Conservation (phyloP, 2,888 invertebrate genomes). For the Netelia inedita region DNA sequence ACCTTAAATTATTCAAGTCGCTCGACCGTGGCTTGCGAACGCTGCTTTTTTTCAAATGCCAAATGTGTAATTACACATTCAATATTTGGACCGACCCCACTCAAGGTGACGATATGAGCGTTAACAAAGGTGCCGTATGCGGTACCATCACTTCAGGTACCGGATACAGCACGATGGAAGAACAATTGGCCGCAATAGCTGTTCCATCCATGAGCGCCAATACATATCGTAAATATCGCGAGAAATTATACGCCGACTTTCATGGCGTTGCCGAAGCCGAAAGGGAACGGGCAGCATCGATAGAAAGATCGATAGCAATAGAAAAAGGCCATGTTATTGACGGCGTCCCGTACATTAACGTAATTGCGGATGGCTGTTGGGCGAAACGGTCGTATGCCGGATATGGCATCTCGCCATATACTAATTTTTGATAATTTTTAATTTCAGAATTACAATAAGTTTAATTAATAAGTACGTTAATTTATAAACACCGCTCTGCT, state of each 20-base stretch:
- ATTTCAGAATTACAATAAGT: no score
- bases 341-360: conserved; percentile 38
- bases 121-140: conserved; percentile 47
- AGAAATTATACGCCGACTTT: conserved; percentile 9
- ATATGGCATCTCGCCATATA: no score
- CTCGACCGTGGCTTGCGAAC: conserved; percentile 33
- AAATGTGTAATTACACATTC: conserved; percentile 13
- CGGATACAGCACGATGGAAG: conserved; percentile 3
- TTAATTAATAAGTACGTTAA: no score
- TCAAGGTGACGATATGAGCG: background rate
- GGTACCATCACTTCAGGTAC: conserved; percentile 51
- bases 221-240: background rate
- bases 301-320: background rate
- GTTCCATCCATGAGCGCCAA: no score
- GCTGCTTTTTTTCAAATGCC: conserved; percentile 25
- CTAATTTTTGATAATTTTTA: no score
- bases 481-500: no score
- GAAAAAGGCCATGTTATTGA: conserved; percentile 8
- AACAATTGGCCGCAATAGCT: no score
- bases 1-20: conserved; percentile 1
- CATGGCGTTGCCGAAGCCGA: background rate
- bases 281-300: background rate
- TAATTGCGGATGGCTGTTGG: conserved; percentile 59
- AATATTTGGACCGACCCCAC: conserved; percentile 9
- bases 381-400: conserved; percentile 50